Evolutionary conservation across 2,113 vertebrate genomes (phyloP).

Genomic region (Tragelaphus strepsiceros): DNA sequence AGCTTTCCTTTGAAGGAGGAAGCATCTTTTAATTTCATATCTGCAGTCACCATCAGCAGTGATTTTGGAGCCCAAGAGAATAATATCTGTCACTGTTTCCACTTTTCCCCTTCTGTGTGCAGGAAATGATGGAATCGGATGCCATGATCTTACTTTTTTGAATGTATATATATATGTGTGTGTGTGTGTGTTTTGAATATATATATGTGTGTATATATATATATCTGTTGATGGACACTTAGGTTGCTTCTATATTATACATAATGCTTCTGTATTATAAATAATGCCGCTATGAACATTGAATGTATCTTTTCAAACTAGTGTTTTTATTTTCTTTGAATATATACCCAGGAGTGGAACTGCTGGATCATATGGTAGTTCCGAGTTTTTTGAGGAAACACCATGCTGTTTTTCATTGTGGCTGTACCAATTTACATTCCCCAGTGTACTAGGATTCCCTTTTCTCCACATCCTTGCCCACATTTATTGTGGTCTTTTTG

Average conservation of each 20-base stretch:
- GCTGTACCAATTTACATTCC: not conserved
- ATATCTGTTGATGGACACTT: not conserved
- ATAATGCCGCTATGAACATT: not conserved
- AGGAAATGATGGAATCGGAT: not conserved
- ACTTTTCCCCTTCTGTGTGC: not conserved
- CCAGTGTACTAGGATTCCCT: not conserved
- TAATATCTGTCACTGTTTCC: not conserved
- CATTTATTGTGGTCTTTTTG: not conserved
- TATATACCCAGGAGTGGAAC: not conserved
- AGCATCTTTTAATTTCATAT: not conserved
- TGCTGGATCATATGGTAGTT: not conserved
- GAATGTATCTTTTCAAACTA: not conserved
- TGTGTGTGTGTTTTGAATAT: not conserved
- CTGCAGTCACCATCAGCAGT: not conserved
- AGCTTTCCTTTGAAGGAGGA: not conserved
- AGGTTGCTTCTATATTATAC: not conserved
- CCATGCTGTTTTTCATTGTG: not conserved
- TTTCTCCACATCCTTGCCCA: not conserved
- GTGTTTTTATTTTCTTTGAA: not conserved
- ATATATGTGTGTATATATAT: fast-evolving
- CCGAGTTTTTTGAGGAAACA: not conserved
- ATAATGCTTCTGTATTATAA: not conserved
- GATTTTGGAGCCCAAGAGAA: not conserved
- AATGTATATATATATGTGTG: fast-evolving
- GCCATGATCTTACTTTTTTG: not conserved